Evolutionary conservation across 2,113 vertebrate genomes (phyloP), one percentile per base, ranked within the genome.

Genomic region (Nycticryphes semicollaris): DNA sequence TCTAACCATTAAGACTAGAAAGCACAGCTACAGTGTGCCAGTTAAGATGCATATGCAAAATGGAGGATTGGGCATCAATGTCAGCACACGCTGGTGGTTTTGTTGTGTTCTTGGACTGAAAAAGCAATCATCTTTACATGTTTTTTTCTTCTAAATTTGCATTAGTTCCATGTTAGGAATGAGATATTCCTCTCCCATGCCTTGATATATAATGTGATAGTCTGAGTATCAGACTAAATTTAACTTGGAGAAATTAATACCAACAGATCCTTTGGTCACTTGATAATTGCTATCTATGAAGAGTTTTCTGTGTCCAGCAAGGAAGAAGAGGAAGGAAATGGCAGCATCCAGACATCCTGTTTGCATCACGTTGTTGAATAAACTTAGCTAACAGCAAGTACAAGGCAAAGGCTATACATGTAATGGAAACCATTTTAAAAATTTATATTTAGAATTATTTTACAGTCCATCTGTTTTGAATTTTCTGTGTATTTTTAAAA

Each of bases 61-160:
- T 11, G 13, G 4, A 60, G 27, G 17, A 25, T n/a, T 9, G 7
- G n/a, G 6, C 1, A 1, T 28, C 37, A 64, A 8, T 54, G 35
- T n/a, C 57, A 33, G 9, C 3, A 33, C 23, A 2, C 0, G 2
- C 1, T 27, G 30, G 21, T 33, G 27, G 24, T 39, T 41, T 57
- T 51, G 25, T 43, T 84, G 12, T 48, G 7, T 35, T 79, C 39
- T 84, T 43, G 41, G 28, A 50, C 30, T 56, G 43, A 37, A 31
- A 93, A 89, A 89, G 19, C 14, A 83, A 90, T 33, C 17, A 51
- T 8, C 14, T 60, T 81, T 28, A 56, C 5, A 11, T 8, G 7
- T 7, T 25, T 64, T 63, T 85, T 67, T 31, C 25, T 47, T 91
- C 25, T 76, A 60, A 84, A 87, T 77, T 37, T 43, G 7, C 11